Base-by-base conservation (phyloP, 2,888 invertebrate species). In the Protonemura montana region DNA sequence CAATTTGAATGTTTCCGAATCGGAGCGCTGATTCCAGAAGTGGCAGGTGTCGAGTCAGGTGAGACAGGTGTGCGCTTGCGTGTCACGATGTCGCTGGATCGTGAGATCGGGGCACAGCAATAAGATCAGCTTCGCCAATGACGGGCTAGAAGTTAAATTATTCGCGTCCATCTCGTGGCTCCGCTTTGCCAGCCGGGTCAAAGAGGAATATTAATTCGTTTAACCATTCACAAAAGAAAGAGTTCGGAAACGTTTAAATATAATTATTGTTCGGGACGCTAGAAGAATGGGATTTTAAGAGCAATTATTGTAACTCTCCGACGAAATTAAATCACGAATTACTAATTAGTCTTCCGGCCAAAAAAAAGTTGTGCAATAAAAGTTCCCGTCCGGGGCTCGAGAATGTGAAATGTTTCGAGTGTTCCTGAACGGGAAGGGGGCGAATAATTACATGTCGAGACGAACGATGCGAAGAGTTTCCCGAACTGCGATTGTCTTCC, bases 211-310 rank as follows among this genome's bases (percentile, higher is more conserved):
- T 59, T 59, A 59, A 59, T 59, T 59, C 59, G 59, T 13, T 59
- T 59, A 59, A 59, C 13, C 59, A 59, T 59, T 59, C 59, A 2
- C 7, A 59, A 59, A 59, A 59, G 59, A 59, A 59, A 59, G 21
- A 59, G 59, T 59, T 59, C 59, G 59, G 59, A 59, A 59, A 59
- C 59, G 59, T 59, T 59, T 59, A 59, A 59, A 59, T 59, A 59
- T 59, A 59, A 59, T 59, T 59, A 59, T 59, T 59, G 59, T 59
- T 59, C 59, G 21, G 59, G 59, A 59, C 59, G n/a, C n/a, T 16
- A 59, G 59, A 59, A 59, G 59, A 59, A 59, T 59, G 21, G 13
- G 59, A 59, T 59, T 59, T 21, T 59, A 59, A 59, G 59, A 59
- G 59, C 59, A 59, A 59, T 59, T 59, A 59, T 59, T 59, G 7